Evolutionary conservation across 64 coral and sea anemone genomes (phyloP).

Genomic region (Trachythela sp.): DNA sequence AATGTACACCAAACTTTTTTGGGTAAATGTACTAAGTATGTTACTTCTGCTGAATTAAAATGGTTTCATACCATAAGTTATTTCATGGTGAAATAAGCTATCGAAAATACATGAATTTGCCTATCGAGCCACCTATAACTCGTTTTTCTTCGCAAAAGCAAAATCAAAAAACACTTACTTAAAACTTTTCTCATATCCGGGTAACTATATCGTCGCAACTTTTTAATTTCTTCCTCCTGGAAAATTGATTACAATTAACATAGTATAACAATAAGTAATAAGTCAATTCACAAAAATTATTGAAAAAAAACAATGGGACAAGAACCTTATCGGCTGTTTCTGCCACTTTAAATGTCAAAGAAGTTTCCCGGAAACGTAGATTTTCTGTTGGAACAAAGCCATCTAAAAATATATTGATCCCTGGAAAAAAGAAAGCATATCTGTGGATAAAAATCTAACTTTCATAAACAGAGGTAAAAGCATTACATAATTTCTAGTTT

Average conservation of each 20-base stretch:
- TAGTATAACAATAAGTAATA: background rate
- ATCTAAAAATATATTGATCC: constrained; percentile 98
- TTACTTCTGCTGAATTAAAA: too few relatives aligned
- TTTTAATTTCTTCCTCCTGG: constrained; percentile 93
- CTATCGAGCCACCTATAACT: too few relatives aligned
- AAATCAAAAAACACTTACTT: constrained; percentile 69
- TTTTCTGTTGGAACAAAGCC: constrained; percentile 99
- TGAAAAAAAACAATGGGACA: background rate
- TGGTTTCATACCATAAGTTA: too few relatives aligned
- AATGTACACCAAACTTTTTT: too few relatives aligned
- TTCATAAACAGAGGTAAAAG: too few relatives aligned
- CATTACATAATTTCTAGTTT: too few relatives aligned
- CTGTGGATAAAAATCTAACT: too few relatives aligned
- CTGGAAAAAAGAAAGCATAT: constrained; percentile 28
- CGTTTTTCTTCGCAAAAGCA: too few relatives aligned
- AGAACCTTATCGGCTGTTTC: constrained; percentile 95
- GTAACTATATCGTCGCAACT: constrained; percentile 67
- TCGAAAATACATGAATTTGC: too few relatives aligned
- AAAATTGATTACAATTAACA: background rate
- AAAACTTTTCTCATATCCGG: constrained; percentile 75
- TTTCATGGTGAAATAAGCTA: too few relatives aligned
- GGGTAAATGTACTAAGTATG: too few relatives aligned
- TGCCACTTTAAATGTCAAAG: constrained; percentile 90
- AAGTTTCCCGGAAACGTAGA: constrained; percentile 77
- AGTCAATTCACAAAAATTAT: too few relatives aligned